phyloP scores from a whole-genome alignment of 92 coral and sea anemone species.

The Bergia puertoricense region DNA sequence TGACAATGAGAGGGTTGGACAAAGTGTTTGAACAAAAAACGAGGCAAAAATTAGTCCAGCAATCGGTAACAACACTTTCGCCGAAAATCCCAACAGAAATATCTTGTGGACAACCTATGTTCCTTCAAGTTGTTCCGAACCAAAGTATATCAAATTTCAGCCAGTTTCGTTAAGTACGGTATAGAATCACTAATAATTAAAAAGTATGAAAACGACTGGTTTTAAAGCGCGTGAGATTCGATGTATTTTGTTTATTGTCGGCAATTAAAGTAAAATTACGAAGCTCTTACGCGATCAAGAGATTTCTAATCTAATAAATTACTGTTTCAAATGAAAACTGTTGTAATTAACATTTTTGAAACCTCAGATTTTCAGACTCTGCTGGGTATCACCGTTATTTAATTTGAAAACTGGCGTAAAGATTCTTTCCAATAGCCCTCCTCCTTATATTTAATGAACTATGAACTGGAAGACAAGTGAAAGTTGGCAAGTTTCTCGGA shows the following conservation, averaged over 20 bases:
- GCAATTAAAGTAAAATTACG: neutral
- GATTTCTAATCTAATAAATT: neutral
- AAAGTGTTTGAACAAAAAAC: neutral
- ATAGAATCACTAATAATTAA: too few species aligned
- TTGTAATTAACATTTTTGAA: neutral
- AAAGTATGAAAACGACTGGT: neutral
- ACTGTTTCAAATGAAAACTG: neutral
- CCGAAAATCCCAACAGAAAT: neutral
- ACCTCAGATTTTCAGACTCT: conserved; percentile 2
- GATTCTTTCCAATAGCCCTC: neutral
- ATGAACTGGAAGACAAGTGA: too few species aligned
- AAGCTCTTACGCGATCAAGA: neutral
- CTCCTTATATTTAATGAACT: neutral
- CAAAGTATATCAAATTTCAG: neutral
- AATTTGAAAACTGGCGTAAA: neutral
- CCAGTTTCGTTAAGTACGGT: neutral
- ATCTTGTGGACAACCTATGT: neutral
- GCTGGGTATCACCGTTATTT: conserved; percentile 7
- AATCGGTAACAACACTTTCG: neutral
- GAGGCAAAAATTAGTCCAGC: neutral
- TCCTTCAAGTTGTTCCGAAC: neutral
- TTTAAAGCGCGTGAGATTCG: neutral
- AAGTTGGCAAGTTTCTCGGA: neutral
- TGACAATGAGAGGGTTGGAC: neutral
- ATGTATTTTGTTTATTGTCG: neutral